Evolutionary conservation across 2,113 vertebrate species (phyloP).

Genomic region (Crotophaga sulcirostris): DNA sequence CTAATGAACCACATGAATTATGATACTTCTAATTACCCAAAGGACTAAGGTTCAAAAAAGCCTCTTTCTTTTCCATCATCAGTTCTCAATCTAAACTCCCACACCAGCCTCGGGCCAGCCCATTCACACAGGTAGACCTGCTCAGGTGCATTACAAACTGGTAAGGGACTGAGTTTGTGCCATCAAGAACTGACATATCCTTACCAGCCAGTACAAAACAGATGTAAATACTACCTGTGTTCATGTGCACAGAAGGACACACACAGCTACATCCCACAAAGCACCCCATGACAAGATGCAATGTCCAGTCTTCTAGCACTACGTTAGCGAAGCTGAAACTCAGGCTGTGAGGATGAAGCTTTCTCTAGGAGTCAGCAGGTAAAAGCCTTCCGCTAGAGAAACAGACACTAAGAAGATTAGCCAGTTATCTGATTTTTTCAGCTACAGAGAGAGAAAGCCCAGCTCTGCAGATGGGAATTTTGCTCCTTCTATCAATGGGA

Average conservation of each 20-base stretch:
- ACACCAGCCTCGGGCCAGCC: neutral
- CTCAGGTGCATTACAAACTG: neutral
- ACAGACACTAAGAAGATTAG: neutral
- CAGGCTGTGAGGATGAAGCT: neutral
- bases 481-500: neutral
- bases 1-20: neutral
- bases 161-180: neutral
- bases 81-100: neutral
- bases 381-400: neutral
- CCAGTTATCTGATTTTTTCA: neutral
- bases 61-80: neutral
- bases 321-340: neutral
- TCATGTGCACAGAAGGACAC: neutral
- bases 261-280: neutral
- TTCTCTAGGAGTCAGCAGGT: neutral
- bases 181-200: neutral
- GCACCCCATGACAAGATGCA: rapidly evolving
- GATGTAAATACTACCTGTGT: neutral
- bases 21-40: neutral
- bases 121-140: neutral
- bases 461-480: neutral
- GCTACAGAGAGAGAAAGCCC: neutral
- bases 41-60: neutral
- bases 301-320: neutral
- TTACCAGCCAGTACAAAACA: neutral